Conservation (phyloP, 2,888 invertebrate genomes). For the Rhabditoides inermis region DNA sequence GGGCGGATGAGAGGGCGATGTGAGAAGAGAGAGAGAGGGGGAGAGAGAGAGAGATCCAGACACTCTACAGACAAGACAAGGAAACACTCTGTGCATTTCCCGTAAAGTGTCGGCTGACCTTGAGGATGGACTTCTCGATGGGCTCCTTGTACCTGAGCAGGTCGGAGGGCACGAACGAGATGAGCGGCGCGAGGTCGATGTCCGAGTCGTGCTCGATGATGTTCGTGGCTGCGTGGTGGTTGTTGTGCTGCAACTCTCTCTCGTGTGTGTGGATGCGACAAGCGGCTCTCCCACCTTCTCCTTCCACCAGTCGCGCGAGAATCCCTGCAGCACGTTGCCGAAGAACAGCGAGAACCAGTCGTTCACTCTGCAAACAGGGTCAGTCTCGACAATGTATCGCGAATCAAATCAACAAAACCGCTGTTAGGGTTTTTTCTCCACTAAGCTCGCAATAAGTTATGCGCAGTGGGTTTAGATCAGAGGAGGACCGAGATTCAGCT, state of each 20-base stretch:
- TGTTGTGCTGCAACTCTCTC: slow-evolving; percentile 37
- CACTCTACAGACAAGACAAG: neutral
- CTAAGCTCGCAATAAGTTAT: too few species aligned
- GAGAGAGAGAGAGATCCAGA: too few species aligned
- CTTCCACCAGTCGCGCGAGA: slow-evolving; percentile 51
- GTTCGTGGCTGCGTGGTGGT: slow-evolving; percentile 50
- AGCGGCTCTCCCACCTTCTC: slow-evolving; percentile 25
- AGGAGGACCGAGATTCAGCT: too few species aligned
- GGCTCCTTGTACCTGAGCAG: slow-evolving; percentile 41
- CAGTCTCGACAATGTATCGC: too few species aligned
- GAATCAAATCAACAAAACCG: too few species aligned
- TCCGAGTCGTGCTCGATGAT: slow-evolving; percentile 42
- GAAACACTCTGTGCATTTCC: neutral
- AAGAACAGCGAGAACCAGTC: slow-evolving; percentile 36
- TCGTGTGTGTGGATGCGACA: neutral
- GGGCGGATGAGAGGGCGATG: too few species aligned
- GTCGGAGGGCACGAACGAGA: slow-evolving; percentile 47
- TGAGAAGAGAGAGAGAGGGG: too few species aligned
- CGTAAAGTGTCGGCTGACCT: slow-evolving; percentile 5
- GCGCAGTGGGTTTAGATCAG: too few species aligned
- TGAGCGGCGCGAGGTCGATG: slow-evolving; percentile 47
- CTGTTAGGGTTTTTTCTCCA: too few species aligned
- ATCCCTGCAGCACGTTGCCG: slow-evolving; percentile 47
- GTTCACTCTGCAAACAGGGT: slow-evolving; percentile 31
- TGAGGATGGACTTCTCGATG: slow-evolving; percentile 32